Evolutionary conservation across 2,113 vertebrate genomes (phyloP), one percentile per base, ranked within the genome.

Genomic region (Anolis sagrei): DNA sequence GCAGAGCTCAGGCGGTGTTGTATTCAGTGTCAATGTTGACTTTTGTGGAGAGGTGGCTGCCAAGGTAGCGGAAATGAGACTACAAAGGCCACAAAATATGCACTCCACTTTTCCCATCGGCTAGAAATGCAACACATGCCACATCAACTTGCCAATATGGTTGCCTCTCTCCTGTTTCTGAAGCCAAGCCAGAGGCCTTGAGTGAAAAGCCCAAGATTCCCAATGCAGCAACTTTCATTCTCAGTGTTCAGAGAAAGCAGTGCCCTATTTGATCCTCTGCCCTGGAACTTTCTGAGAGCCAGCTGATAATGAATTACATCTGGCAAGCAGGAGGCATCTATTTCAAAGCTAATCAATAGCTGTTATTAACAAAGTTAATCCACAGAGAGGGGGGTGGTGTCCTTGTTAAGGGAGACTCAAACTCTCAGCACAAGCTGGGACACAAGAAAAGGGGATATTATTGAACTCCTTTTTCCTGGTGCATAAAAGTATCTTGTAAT

Each of bases 311-410:
- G 83, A 87, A 91, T 89, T 1, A 36, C 90, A 83, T 87, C 84
- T 86, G 87, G 88, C 90, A 93, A 88, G 68, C 62, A 29, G 89
- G 88, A 27, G 11, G 84, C 77, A n/a, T 36, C 85, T 6, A 0
- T 78, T 5, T 0, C 21, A 54, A 58, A 44, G 7, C 72, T 0
- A 23, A 81, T 73, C 64, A 8, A 89, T 82, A 74, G 62, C 84
- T 18, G 21, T 1, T 1, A 74, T 84, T 76, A 76, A 85, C 81
- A 9, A 34, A 0, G 0, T 0, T n/a, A 87, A 7, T 78, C 83
- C 66, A 0, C n/a, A 25, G 75, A 0, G 32, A 36, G 16, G 0
- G 61, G 25, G 9, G 0, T 58, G 1, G 85, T 70, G 5, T 68
- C 4, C 21, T 0, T 0, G 2, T 76, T 18, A 21, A 62, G 29